Conservation (phyloP, 2,888 invertebrate genomes). For the Mythimna impura region DNA sequence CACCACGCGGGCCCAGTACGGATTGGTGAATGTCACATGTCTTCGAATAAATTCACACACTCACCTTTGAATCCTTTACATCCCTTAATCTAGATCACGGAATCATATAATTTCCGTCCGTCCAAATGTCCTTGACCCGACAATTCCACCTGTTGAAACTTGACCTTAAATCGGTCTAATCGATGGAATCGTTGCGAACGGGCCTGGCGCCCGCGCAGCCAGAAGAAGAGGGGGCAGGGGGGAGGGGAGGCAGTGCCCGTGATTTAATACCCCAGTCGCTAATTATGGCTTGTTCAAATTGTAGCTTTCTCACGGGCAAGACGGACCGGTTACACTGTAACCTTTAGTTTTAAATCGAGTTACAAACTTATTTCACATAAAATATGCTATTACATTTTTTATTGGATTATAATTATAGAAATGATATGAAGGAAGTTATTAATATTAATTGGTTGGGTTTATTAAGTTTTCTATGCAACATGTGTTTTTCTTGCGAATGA, state of each 20-base stretch:
- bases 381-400: conserved; percentile 60
- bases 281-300: conserved; percentile 90
- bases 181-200: conserved; percentile 66
- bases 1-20: too few relatives aligned
- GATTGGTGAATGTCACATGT: too few relatives aligned
- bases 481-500: conserved; percentile 43
- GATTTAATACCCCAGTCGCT: conserved; percentile 88
- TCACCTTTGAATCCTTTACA: conserved; percentile 7
- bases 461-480: conserved; percentile 40
- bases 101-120: conserved; percentile 45
- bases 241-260: conserved; percentile 76
- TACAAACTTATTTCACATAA: conserved; percentile 55
- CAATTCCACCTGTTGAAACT: conserved; percentile 82
- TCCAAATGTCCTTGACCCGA: conserved; percentile 80
- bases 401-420: conserved; percentile 66
- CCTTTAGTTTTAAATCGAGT: conserved; percentile 51
- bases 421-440: conserved; percentile 64
- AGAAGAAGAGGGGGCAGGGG: conserved; percentile 47
- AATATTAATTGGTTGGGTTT: conserved; percentile 57
- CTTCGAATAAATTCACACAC: conserved; percentile 20
- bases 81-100: conserved; percentile 46
- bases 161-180: conserved; percentile 76
- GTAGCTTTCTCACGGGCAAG: conserved; percentile 87
- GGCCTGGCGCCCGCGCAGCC: conserved; percentile 62
- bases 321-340: conserved; percentile 71